phyloP scores from a whole-genome alignment of 2,113 vertebrate genomes.

The Eolophus roseicapilla region DNA sequence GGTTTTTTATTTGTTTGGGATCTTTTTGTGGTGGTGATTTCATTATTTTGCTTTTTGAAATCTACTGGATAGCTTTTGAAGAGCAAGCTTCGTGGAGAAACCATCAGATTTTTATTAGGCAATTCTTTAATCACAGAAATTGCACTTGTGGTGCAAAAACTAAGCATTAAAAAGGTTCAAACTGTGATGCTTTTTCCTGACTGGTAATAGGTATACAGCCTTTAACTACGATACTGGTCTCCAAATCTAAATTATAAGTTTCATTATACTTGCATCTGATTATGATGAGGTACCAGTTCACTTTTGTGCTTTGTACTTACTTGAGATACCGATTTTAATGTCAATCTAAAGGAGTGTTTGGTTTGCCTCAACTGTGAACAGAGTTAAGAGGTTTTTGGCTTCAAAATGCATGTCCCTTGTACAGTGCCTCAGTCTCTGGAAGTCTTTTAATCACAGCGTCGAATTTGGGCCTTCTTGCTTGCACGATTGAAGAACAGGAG shows the following conservation, averaged over 20 bases:
- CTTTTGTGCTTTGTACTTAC: neutral
- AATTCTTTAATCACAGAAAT: neutral
- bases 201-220: neutral
- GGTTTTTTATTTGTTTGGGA: neutral
- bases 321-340: neutral
- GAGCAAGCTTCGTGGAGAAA: neutral
- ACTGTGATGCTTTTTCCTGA: neutral
- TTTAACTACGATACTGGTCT: neutral
- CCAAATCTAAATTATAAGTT: neutral
- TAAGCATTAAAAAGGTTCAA: neutral
- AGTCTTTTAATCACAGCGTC: neutral
- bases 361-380: neutral
- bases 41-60: neutral
- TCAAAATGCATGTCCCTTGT: rapidly evolving
- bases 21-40: neutral
- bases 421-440: neutral
- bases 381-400: neutral
- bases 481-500: neutral
- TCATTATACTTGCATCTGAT: neutral
- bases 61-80: neutral
- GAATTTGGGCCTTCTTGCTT: neutral
- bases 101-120: neutral
- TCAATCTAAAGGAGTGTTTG: neutral
- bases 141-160: neutral
- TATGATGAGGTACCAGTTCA: neutral